A percentile compares a stretch with the other conserved stretches of the same genome.
Conservation (phyloP, 2,797 vertebrate genomes). For the Sebastes hubbsi region DNA sequence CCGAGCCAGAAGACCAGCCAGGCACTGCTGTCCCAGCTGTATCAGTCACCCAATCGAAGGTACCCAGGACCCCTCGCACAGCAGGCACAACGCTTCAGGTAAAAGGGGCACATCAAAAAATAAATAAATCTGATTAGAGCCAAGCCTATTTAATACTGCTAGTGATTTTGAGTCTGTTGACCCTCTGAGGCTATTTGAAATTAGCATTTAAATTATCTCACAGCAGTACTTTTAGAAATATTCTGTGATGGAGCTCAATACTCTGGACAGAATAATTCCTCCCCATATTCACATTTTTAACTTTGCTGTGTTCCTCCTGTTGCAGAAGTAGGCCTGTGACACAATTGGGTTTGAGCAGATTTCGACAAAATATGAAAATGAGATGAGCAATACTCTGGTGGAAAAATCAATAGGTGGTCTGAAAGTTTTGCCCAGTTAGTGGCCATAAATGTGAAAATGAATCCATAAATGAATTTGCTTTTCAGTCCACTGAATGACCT, state of each 20-base stretch:
- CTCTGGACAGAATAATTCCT: slow-evolving; percentile 54
- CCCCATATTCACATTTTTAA: slow-evolving; percentile 44
- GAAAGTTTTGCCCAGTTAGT: background rate
- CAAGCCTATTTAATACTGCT: slow-evolving; percentile 32
- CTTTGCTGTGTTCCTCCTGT: slow-evolving; percentile 64
- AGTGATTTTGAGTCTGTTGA: slow-evolving; percentile 38
- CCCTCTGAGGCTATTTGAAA: slow-evolving; percentile 40
- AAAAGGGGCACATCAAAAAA: slow-evolving; percentile 65
- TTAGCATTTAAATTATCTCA: slow-evolving; percentile 57
- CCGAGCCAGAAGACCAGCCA: slow-evolving; percentile 99
- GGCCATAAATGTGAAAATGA: background rate
- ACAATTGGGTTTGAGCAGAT: slow-evolving; percentile 10
- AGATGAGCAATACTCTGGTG: slow-evolving; percentile 40
- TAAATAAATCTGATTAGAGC: slow-evolving; percentile 18
- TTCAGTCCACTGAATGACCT: background rate
- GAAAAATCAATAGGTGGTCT: background rate
- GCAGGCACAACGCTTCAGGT: slow-evolving; percentile 99
- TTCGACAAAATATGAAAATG: slow-evolving; percentile 33
- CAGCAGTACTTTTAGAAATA: slow-evolving; percentile 44
- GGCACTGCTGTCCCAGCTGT: slow-evolving; percentile 97
- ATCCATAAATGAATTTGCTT: background rate
- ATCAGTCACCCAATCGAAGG: slow-evolving; percentile 97
- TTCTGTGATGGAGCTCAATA: slow-evolving; percentile 57
- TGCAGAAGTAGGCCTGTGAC: slow-evolving; percentile 33
- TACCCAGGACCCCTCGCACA: slow-evolving; percentile 96